Evolutionary conservation across 2,888 invertebrate species (phyloP).

Genomic region (Incurvaria masculella): DNA sequence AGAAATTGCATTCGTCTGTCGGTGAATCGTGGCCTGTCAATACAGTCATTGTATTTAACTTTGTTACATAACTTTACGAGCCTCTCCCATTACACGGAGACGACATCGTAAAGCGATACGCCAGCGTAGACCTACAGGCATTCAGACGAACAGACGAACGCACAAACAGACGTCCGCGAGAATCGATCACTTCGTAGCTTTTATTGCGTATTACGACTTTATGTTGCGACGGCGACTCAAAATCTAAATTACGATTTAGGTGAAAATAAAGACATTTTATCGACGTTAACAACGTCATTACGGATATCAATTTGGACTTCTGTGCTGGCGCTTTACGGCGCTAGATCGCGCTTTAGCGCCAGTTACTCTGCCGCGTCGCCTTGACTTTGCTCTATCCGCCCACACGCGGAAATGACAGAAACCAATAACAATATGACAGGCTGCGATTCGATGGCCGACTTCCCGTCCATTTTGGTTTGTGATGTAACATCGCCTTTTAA

Average conservation of each 20-base stretch:
- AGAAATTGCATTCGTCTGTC: too few species aligned
- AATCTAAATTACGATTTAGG: neutral
- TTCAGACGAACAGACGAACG: neutral
- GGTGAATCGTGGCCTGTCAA: too few species aligned
- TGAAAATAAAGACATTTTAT: neutral
- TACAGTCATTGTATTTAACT: neutral
- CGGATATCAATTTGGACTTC: neutral
- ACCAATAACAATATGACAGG: too few species aligned
- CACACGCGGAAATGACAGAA: too few species aligned
- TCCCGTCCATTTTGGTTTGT: too few species aligned
- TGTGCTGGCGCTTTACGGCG: neutral
- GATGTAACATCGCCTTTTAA: too few species aligned
- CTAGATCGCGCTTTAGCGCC: too few species aligned
- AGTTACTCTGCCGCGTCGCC: too few species aligned
- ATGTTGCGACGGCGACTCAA: neutral
- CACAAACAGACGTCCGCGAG: neutral
- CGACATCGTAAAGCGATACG: neutral
- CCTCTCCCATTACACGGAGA: neutral
- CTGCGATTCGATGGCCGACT: too few species aligned
- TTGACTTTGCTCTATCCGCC: too few species aligned
- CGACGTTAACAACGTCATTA: neutral
- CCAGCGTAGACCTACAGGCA: neutral
- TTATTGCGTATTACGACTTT: neutral
- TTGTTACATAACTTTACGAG: neutral
- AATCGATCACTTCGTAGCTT: neutral